Evolutionary conservation across 2,113 vertebrate species (phyloP).

Genomic region (Pandion haliaetus): DNA sequence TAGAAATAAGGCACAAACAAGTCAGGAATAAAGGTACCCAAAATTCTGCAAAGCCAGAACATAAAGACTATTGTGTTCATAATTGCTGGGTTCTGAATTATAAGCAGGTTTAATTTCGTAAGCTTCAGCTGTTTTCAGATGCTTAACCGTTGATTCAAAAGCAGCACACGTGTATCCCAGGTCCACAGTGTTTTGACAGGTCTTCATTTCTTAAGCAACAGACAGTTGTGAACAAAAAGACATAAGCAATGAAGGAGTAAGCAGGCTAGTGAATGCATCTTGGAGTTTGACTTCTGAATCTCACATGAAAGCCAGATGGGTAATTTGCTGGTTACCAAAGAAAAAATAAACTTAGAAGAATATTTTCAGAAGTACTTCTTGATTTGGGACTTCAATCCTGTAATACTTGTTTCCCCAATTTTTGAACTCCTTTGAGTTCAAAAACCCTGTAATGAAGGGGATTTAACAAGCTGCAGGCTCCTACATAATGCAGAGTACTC

Average conservation of each 20-base stretch:
- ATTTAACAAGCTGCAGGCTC: conserved; percentile 46
- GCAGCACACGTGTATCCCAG: conserved; percentile 68
- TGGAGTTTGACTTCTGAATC: neutral
- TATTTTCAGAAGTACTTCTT: conserved; percentile 41
- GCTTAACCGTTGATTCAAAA: conserved; percentile 73
- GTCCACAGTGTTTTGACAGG: conserved; percentile 78
- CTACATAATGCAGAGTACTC: conserved; percentile 38
- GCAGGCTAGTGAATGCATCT: neutral
- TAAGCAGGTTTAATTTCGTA: conserved; percentile 55
- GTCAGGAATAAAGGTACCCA: neutral
- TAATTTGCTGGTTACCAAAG: neutral
- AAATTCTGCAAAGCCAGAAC: neutral
- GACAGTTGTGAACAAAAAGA: neutral
- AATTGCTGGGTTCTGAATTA: conserved; percentile 72
- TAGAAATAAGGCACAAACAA: neutral
- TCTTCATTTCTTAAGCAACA: conserved; percentile 73
- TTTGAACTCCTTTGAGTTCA: conserved; percentile 33
- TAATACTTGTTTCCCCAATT: conserved; percentile 33
- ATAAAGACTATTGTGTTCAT: conserved; percentile 66
- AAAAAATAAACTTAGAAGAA: neutral
- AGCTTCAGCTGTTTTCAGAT: conserved; percentile 71
- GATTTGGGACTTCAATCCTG: conserved; percentile 16
- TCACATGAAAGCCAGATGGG: neutral
- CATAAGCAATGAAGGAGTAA: neutral
- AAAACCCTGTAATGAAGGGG: conserved; percentile 44